Base-by-base conservation (phyloP, 1,140 invertebrate genomes). In the Drosophila lowei region DNA sequence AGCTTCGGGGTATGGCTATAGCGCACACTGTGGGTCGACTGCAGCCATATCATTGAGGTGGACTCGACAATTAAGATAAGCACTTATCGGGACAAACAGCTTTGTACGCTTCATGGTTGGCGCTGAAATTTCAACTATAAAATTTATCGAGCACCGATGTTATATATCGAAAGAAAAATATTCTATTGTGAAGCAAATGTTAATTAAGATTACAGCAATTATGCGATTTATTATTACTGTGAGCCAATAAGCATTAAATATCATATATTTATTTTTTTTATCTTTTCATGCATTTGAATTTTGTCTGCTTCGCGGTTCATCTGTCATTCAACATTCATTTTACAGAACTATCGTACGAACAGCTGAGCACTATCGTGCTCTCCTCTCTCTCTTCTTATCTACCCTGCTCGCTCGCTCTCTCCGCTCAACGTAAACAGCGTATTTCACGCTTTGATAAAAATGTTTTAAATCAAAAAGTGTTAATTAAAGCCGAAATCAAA, bases 381-480 rank as follows among this genome's bases (percentile, higher is more conserved):
- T 25, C 4, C 23, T 25, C 23, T 5, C 25, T 59, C 21, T 54
- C 21, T 63, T 42, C 48, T 68, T 49, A 21, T 64, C 61, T 55
- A 7, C 21, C 18, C 41, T 25, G 54, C 49, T 30, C 30, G 3
- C 46, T 70, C 34, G 3, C 34, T 38, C 34, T 38, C 34, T 3
- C 11, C 34, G 3, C 11, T 11, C 72, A 86, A 88, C 78, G 83
- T 86, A 86, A 86, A 86, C 83, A 88, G 74, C 83, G 65, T 76
- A 85, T 79, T 83, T 84, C 75, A 84, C 79, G 79, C 79, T 84
- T 79, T 77, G 83, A 88, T 88, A 86, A 86, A 88, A 86, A 88
- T 86, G 83, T 86, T 86, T 78, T 86, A 86, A 83, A 86, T 83
- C 71, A 83, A 80, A 86, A 77, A 78, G 83, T 86, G 83, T 86